Conservation (phyloP, 2,797 vertebrate genomes). For the Mormyrus hasselquistii region DNA sequence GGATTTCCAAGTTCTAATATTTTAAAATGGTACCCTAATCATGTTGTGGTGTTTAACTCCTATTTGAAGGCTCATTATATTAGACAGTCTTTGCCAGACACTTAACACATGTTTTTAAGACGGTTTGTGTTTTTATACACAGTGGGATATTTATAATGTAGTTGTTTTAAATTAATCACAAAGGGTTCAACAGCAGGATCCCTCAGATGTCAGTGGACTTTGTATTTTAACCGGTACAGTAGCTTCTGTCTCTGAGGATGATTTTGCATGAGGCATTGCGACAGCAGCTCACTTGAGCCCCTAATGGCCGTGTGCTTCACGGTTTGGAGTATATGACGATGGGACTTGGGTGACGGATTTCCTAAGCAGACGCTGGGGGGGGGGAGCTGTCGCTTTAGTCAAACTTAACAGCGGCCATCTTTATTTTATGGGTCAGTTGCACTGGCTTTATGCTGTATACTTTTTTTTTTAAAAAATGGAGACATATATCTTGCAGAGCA, state of each 20-base stretch:
- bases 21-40: background rate
- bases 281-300: background rate
- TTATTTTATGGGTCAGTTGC: background rate
- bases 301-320: background rate
- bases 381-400: slow-evolving; percentile 20
- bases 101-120: background rate
- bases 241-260: background rate
- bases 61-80: background rate
- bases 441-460: background rate
- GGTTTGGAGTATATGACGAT: background rate
- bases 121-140: background rate
- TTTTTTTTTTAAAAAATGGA: background rate
- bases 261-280: background rate
- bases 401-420: background rate
- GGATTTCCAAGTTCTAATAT: background rate
- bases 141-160: background rate
- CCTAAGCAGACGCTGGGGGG: slow-evolving; percentile 45
- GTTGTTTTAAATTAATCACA: background rate
- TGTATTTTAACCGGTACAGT: background rate
- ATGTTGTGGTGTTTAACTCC: background rate
- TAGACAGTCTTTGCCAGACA: background rate
- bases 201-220: background rate
- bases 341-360: slow-evolving; percentile 50
- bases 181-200: background rate
- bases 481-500: background rate